These are phyloP conservation scores for Pristionchus japonicus DNA, from an alignment of 2,888 invertebrate species.

Conservation along the genomic window DNA sequence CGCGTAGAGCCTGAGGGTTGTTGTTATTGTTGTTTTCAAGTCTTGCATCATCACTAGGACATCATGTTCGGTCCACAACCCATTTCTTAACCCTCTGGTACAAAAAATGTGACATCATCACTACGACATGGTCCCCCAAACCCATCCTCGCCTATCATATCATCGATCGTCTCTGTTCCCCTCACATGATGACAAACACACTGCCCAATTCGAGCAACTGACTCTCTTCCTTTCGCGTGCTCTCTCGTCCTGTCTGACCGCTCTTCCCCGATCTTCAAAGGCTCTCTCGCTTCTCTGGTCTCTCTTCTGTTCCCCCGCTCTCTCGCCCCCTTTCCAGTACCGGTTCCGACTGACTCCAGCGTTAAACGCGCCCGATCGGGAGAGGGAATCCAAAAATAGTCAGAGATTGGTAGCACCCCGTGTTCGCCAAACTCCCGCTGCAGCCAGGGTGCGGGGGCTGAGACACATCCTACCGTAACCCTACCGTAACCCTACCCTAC, in stretches of 20 bases:
- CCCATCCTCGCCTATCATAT: background rate
- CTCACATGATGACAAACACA: constrained; percentile 30
- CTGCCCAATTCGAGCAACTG: background rate
- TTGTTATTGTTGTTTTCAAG: too few species aligned
- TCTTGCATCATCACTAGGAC: too few species aligned
- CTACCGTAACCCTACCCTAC: background rate
- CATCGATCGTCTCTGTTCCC: background rate
- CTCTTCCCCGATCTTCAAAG: constrained; percentile 9
- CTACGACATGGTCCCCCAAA: background rate
- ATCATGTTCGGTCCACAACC: too few species aligned
- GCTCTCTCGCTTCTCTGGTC: constrained; percentile 51
- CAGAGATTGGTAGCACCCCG: background rate
- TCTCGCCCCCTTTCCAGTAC: constrained; percentile 38
- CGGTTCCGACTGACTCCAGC: constrained; percentile 52
- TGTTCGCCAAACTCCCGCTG: background rate
- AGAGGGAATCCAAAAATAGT: background rate
- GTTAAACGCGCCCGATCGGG: constrained; percentile 48
- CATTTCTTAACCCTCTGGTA: too few species aligned
- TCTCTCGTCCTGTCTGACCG: constrained; percentile 14
- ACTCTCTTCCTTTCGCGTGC: too few species aligned
- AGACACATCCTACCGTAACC: background rate
- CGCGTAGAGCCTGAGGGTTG: constrained; percentile 77
- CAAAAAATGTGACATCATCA: too few species aligned
- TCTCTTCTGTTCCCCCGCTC: constrained; percentile 45
- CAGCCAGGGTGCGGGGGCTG: background rate